phyloP scores from a whole-genome alignment of 2,113 vertebrate genomes.

The Rhinopithecus roxellana region DNA sequence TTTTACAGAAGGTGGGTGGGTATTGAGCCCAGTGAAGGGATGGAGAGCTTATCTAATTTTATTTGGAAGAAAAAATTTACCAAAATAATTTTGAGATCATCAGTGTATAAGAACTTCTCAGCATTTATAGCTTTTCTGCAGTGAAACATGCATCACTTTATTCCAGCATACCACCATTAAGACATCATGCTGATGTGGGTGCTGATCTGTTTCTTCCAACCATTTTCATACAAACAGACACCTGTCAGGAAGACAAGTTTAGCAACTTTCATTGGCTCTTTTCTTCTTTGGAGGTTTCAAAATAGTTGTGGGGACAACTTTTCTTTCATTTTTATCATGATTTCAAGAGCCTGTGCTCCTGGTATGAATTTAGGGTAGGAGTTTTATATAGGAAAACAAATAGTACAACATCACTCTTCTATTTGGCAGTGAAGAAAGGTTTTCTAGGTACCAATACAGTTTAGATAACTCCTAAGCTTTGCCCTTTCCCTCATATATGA shows the following conservation, averaged over 20 bases:
- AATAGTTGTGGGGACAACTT: not conserved
- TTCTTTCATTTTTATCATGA: not conserved
- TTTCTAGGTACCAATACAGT: not conserved
- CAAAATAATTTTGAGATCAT: slow-evolving; percentile 13
- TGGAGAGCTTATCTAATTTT: slow-evolving; percentile 46
- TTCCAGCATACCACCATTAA: not conserved
- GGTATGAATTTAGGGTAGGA: not conserved
- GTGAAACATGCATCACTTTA: not conserved
- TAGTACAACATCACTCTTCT: not conserved
- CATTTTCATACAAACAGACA: not conserved
- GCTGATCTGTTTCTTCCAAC: not conserved
- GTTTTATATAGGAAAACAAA: slow-evolving; percentile 31
- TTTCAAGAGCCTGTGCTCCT: not conserved
- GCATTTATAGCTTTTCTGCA: not conserved
- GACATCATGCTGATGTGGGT: not conserved
- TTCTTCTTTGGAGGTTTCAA: slow-evolving; percentile 24
- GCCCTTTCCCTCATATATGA: not conserved
- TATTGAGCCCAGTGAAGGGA: not conserved
- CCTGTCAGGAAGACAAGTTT: slow-evolving; percentile 6
- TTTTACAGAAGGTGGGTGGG: slow-evolving; percentile 48
- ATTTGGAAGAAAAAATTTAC: not conserved
- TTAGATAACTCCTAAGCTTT: not conserved
- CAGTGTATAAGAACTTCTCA: not conserved
- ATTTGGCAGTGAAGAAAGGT: not conserved
- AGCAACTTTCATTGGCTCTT: not conserved